A percentile compares a stretch with the other conserved stretches of the same genome.
These are phyloP conservation scores for Lycorma delicatula DNA, from an alignment of 1,140 invertebrate species.

Conservation along the genomic window DNA sequence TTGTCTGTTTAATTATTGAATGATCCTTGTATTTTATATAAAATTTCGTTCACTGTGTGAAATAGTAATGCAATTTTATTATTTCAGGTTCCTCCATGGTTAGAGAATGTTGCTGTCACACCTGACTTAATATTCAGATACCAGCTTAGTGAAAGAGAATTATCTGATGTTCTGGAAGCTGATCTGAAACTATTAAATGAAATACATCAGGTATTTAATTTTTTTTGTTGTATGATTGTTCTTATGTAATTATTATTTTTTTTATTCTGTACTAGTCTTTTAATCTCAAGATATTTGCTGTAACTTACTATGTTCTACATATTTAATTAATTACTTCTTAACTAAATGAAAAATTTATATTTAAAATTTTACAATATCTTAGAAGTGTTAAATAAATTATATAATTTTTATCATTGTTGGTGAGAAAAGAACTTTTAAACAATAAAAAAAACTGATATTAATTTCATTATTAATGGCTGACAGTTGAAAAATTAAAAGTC, in stretches of 20 bases:
- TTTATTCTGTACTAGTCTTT: neutral
- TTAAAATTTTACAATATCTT: neutral
- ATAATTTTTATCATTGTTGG: no score
- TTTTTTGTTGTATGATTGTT: neutral
- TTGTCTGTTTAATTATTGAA: neutral
- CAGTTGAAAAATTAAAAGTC: no score
- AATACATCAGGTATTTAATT: constrained; percentile 44
- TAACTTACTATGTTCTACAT: neutral
- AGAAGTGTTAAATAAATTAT: neutral
- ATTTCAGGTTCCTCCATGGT: constrained; percentile 49
- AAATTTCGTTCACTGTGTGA: neutral
- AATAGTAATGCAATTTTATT: neutral
- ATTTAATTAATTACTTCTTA: neutral
- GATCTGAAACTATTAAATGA: constrained; percentile 50
- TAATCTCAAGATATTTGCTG: neutral
- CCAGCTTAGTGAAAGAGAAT: constrained; percentile 47
- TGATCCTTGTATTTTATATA: neutral
- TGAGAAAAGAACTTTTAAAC: no score
- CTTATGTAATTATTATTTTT: neutral
- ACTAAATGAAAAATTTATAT: neutral
- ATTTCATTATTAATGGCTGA: no score
- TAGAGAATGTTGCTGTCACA: constrained; percentile 51
- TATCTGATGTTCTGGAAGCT: constrained; percentile 52
- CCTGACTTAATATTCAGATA: constrained; percentile 59
- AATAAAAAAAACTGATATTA: no score